These are phyloP conservation scores for Penaeus chinensis DNA, from an alignment of 1,140 invertebrate genomes.

Conservation along the genomic window DNA sequence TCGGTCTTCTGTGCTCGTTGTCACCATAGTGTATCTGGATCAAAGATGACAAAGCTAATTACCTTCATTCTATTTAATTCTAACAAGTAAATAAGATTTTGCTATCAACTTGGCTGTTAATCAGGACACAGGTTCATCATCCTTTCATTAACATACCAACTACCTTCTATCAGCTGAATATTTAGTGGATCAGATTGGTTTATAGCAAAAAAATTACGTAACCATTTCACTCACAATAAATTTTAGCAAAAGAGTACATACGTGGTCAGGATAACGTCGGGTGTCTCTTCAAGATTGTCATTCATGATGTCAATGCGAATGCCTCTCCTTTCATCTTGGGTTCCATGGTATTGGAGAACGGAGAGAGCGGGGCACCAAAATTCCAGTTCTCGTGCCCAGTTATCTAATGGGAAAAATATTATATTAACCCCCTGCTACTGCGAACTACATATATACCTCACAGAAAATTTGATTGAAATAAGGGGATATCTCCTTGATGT, in stretches of 20 bases:
- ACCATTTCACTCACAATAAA: background rate
- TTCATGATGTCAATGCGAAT: constrained; percentile 83
- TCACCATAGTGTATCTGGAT: constrained; percentile 80
- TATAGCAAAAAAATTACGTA: background rate
- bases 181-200: background rate
- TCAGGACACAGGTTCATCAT: constrained; percentile 27
- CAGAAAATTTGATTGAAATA: no score
- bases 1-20: constrained; percentile 86
- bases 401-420: constrained; percentile 73
- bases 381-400: constrained; percentile 87
- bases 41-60: constrained; percentile 6
- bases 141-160: background rate
- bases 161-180: background rate
- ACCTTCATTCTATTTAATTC: background rate
- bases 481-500: no score
- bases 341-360: constrained; percentile 89
- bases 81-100: constrained; percentile 1
- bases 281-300: constrained; percentile 76
- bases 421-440: no score
- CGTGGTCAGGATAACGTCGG: constrained; percentile 89
- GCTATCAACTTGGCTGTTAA: background rate
- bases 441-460: no score
- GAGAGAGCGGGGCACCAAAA: constrained; percentile 86
- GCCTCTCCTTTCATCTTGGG: constrained; percentile 82
- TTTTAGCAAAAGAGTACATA: constrained; percentile 66